Evolutionary conservation across 2,888 invertebrate genomes (phyloP).

Genomic region (Hydrotaea cyrtoneurina): DNA sequence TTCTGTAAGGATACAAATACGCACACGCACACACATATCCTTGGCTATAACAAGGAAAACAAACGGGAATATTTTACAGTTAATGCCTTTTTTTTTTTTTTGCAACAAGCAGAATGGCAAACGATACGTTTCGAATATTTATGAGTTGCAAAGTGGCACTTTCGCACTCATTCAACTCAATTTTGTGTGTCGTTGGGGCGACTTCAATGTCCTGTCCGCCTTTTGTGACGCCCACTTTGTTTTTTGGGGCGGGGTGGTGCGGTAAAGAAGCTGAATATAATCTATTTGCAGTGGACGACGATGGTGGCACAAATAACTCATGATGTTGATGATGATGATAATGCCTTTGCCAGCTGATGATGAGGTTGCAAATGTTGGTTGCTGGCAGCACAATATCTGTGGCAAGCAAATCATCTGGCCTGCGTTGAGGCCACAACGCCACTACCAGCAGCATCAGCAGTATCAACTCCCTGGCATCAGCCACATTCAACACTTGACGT

Average conservation of each 20-base stretch:
- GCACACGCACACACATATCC: neutral
- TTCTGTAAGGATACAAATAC: conserved; percentile 1
- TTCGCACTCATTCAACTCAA: conserved; percentile 68
- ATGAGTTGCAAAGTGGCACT: conserved; percentile 76
- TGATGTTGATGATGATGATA: neutral
- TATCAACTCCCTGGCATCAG: conserved; percentile 29
- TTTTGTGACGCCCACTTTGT: conserved; percentile 46
- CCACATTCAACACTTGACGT: conserved; percentile 47
- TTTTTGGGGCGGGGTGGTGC: neutral
- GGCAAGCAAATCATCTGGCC: conserved; percentile 6
- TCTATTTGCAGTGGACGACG: neutral
- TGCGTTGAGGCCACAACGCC: conserved; percentile 28
- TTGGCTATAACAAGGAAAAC: conserved; percentile 32
- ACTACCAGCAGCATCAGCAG: neutral
- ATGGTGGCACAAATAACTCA: neutral
- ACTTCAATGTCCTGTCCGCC: conserved; percentile 42
- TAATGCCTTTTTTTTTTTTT: conserved; percentile 43
- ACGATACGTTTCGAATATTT: conserved; percentile 74
- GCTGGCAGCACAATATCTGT: neutral
- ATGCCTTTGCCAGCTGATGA: neutral
- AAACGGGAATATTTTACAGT: conserved; percentile 58
- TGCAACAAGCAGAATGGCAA: conserved; percentile 39
- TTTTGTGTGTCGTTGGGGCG: conserved; percentile 22
- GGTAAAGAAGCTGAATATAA: conserved; percentile 14
- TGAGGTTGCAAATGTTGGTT: neutral